Base-by-base conservation (phyloP, 2,888 invertebrate genomes). In the Cosmorhoe ocellata region DNA sequence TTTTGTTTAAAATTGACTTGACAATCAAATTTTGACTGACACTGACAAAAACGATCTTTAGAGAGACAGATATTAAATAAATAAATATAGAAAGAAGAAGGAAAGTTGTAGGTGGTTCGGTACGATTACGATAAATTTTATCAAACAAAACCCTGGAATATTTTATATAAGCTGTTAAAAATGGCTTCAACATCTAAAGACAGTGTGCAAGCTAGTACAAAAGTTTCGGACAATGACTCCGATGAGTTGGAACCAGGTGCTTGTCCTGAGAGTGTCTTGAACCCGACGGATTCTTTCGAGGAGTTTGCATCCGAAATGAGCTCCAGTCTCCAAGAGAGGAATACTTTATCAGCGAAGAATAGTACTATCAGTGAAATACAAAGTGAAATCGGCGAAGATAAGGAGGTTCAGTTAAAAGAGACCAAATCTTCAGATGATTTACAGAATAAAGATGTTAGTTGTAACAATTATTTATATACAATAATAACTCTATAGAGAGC, bases 201-300 rank as follows among this genome's bases (percentile, higher is more conserved):
- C 47, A 66, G 49, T 59, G 63, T 67, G 12, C 55, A 75, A 12
- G 50, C 62, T 12, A 64, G 58, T 46, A 59, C 64, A 12, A 67
- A 64, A 28, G 55, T 52, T 8, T 64, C 70, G 10, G 77, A 74
- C 28, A 74, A 69, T 48, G 71, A 71, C 7, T 58, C 78, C 8
- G 74, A 75, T 57, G 83, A 81, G 24, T 59, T 89, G 13, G 89
- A 86, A 63, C 90, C 90, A 6, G 90, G 90, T 3, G 88, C 88
- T 24, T 90, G 89, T 59, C 69, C 74, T 2, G 95, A 94, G 73
- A 93, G 93, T 66, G 92, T 95, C 76, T 83, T 96, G 31, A 92
- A 95, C 42, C 93, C 94, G 0, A 93, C 94, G 5, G 94, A 94
- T 76, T 92, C 93, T 12, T 93, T 93, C 64, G 94, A 94, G 61